Base-by-base conservation (phyloP, 2,888 invertebrate species). In the Brachyptera putata region DNA sequence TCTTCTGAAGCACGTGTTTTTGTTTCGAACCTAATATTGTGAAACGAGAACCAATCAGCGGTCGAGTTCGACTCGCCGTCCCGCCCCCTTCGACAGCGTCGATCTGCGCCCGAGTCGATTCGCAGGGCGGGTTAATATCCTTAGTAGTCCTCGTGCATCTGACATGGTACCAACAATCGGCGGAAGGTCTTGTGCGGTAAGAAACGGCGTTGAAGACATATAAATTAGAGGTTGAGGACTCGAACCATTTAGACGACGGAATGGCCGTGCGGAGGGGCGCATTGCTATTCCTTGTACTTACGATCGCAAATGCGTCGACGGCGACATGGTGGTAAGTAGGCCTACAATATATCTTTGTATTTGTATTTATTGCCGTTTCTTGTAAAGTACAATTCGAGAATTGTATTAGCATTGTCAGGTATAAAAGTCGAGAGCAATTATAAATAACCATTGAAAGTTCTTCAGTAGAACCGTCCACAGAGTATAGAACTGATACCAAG, bases 261-360 rank as follows among this genome's bases (percentile, higher is more conserved):
- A 53, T 53, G 53, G 53, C 53, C 18, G 21, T 53, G 53, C 36
- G 53, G 36, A n/a, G 53, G 36, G 30, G 3, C 53, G 53, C 53
- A 53, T 34, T 53, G 53, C 53, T 53, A 53, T 13, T 53, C 21
- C 37, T 53, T 18, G 36, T 30, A 2, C 3, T 53, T 18, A 34
- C 9, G 34, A 22, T 53, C 21, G 16, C 18, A 21, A 21, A 53
- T 22, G 11, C 53, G 13, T 36, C 53, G 18, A 53, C 36, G 34
- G 53, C 53, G 5, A 36, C 36, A 5, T 53, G 53, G 53, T 53
- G 53, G 53, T 53, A 18, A 53, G 53, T 53, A n/a, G 5, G n/a
- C n/a, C n/a, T n/a, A n/a, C n/a, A n/a, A n/a, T n/a, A n/a, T n/a
- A n/a, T n/a, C n/a, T n/a, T n/a, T n/a, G n/a, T n/a, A n/a, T n/a